phyloP scores from a whole-genome alignment of 2,797 vertebrate genomes.

The Falco rusticolus region DNA sequence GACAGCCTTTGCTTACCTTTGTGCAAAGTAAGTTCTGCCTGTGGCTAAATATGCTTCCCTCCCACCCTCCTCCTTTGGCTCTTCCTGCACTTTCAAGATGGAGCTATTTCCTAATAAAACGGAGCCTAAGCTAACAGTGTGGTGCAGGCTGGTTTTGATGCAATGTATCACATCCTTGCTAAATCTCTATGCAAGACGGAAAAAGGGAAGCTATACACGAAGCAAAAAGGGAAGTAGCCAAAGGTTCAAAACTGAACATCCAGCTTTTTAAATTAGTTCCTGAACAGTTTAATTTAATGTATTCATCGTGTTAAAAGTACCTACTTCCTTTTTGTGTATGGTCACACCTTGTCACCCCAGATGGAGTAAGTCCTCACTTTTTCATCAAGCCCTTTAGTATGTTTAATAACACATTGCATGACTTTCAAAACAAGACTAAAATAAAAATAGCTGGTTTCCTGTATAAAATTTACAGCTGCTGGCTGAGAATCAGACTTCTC shows the following conservation, averaged over 20 bases:
- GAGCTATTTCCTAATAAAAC: background rate
- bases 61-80: background rate
- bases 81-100: background rate
- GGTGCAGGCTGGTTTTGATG: background rate
- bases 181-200: background rate
- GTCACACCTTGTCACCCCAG: background rate
- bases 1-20: background rate
- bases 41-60: background rate
- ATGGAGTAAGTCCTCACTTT: background rate
- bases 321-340: background rate
- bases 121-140: background rate
- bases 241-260: background rate
- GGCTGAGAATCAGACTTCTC: background rate
- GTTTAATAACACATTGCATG: background rate
- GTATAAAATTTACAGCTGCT: background rate
- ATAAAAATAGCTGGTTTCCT: background rate
- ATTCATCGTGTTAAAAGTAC: background rate
- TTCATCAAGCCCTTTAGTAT: background rate
- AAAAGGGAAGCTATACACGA: background rate
- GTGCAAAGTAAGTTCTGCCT: background rate
- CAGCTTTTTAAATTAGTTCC: background rate
- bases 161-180: background rate
- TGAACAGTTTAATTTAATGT: background rate
- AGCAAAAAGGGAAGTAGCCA: background rate
- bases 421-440: background rate